Evolutionary conservation across 2,888 invertebrate species (phyloP).

Genomic region (Drosophila dives): DNA sequence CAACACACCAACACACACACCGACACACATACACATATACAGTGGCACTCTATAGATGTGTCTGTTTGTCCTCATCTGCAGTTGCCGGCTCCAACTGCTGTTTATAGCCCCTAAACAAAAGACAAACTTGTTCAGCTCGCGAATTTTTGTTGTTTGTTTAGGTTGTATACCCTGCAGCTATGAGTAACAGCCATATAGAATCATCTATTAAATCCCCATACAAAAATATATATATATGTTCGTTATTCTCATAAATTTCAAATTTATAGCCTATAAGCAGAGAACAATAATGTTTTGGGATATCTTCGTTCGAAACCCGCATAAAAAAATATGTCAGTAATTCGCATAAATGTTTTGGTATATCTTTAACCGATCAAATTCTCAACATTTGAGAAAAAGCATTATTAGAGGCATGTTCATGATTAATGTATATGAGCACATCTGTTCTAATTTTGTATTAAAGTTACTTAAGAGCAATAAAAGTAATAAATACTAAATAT

Average conservation of each 20-base stretch:
- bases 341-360: background rate
- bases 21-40: background rate
- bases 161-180: slow-evolving; percentile 2
- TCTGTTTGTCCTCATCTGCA: background rate
- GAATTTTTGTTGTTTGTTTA: slow-evolving; percentile 6
- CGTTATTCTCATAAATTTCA: background rate
- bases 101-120: slow-evolving; percentile 72
- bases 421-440: background rate
- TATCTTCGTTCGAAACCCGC: background rate
- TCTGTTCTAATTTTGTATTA: background rate
- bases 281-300: background rate
- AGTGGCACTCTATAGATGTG: slow-evolving; percentile 2
- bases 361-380: background rate
- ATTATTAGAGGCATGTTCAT: background rate
- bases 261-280: background rate
- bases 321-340: background rate
- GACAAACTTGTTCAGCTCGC: slow-evolving; percentile 65
- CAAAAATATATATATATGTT: background rate
- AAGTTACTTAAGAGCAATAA: no score
- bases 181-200: background rate
- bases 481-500: background rate
- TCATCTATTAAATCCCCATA: background rate
- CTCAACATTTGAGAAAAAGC: no score
- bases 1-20: background rate
- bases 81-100: background rate